Base-by-base conservation (phyloP, 2,113 vertebrate species). In the Herpailurus yagouaroundi region DNA sequence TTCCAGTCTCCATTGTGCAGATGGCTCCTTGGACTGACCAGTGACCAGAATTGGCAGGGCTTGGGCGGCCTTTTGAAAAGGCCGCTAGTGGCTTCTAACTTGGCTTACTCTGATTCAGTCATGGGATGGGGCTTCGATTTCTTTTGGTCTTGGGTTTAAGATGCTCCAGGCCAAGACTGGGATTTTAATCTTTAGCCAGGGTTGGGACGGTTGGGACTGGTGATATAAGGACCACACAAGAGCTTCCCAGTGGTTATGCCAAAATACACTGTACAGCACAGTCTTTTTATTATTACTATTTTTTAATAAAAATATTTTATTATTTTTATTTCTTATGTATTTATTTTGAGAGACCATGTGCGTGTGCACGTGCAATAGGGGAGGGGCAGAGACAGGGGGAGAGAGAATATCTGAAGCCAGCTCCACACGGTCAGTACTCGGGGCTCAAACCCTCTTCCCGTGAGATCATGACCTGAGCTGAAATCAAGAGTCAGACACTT, bases 141-240 rank as follows among this genome's bases (percentile, higher is more conserved):
- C 16, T 45, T 73, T 73, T 79, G 84, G 7, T 52, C 74, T 95
- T 95, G 73, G 48, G 92, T 94, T 87, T 33, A 55, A 64, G 95
- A 45, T 18, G 73, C 18, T 4, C 1, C 1, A 33, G 27, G 74
- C 29, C 6, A 29, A 91, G 66, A 52, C 13, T 48, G 90, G 16
- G 36, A 79, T 77, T 89, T 89, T 41, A 63, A 6, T 50, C 45
- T n/a, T 23, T 68, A 64, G 23, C 29, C 5, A 33, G 88, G 11
- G 41, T 64, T 86, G 66, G 68, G 45, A 48, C 74, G 5, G 41
- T 64, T 76, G 57, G 76, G 41, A 55, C 74, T 33, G 0, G 63
- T 41, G 38, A 29, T n/a, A 0, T 69, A 4, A 36, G 12, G 27
- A 6, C 31, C n/a, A 45, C 38, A 21, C 1, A 12, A 55, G 63